Conservation (phyloP, 2,888 invertebrate genomes). For the Pheosia gnoma region DNA sequence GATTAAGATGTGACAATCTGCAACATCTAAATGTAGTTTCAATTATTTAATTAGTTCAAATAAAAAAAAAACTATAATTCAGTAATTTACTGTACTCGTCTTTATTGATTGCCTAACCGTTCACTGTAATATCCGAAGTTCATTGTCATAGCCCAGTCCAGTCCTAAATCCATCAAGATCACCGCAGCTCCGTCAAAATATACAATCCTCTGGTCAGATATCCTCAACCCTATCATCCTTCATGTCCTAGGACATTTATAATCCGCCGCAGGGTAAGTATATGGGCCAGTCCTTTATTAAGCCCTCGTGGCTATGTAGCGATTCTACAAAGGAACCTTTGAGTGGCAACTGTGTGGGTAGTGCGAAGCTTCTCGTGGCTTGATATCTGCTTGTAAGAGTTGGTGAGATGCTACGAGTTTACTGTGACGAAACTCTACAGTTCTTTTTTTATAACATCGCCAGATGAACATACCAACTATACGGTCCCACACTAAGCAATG, state of each 20-base stretch:
- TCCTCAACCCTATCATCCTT: constrained; percentile 20
- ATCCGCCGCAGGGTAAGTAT: constrained; percentile 29
- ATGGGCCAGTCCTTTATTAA: constrained; percentile 44
- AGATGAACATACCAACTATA: not conserved
- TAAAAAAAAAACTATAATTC: too few relatives aligned
- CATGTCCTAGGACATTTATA: constrained; percentile 35
- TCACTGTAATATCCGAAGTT: not conserved
- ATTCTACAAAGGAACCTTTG: constrained; percentile 50
- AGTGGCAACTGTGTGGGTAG: constrained; percentile 38
- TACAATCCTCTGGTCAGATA: constrained; percentile 1
- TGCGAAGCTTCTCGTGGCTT: constrained; percentile 12
- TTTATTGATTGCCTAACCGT: not conserved
- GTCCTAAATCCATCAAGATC: not conserved
- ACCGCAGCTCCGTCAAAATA: not conserved
- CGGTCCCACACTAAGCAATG: too few relatives aligned
- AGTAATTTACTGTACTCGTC: too few relatives aligned
- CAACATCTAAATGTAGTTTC: too few relatives aligned
- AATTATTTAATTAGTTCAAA: too few relatives aligned
- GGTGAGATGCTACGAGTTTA: not conserved
- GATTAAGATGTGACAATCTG: too few relatives aligned
- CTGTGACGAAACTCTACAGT: not conserved
- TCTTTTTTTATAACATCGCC: constrained; percentile 6
- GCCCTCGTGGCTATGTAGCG: constrained; percentile 46
- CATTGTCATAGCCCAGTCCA: not conserved
- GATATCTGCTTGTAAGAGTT: constrained; percentile 3